Base-by-base conservation (phyloP, 2,113 vertebrate species). In the Percopsis transmontana region DNA sequence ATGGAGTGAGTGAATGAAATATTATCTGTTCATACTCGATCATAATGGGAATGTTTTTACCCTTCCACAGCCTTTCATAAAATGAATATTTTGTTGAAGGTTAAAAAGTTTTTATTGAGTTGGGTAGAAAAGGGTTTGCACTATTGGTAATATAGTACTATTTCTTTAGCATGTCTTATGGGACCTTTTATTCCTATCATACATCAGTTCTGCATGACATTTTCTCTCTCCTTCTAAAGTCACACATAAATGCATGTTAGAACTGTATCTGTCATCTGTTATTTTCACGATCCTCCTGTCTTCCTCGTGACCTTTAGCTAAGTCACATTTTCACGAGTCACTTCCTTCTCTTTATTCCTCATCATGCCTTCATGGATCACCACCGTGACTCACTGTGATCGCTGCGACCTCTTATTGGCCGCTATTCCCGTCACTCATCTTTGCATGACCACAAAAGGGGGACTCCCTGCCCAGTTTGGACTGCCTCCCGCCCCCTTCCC, bases 401-500 rank as follows among this genome's bases (percentile, higher is more conserved):
- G 66, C 62, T 65, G 77, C 55, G 19, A 40, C 50, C 18, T 75
- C 54, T 72, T 23, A 64, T 65, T 40, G 77, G 66, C 75, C 60
- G 0, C 45, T 1, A n/a, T 82, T 51, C 61, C 70, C 62, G 64
- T 79, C 80, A 0, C 66, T 80, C 80, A 61, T 80, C 74, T 61
- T 65, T 80, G 47, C 68, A 80, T 60, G 84, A 84, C 89, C 84
- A 75, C 87, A 92, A 90, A 91, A 92, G 94, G 92, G 92, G 88
- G 79, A 88, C 6, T 84, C 91, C 82, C 92, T 95, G 87, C 95
- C 94, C 83, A 94, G 94, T 15, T 89, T 96, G 90, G 94, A 94
- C 38, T 81, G 85, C 84, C 82, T 94, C 89, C 90, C 93, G 83
- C 81, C 88, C 88, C 91, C 86, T 15, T 75, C 87, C 52, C 92